Base-by-base conservation (phyloP, 2,797 vertebrate species). In the Gallinago nigripennis region DNA sequence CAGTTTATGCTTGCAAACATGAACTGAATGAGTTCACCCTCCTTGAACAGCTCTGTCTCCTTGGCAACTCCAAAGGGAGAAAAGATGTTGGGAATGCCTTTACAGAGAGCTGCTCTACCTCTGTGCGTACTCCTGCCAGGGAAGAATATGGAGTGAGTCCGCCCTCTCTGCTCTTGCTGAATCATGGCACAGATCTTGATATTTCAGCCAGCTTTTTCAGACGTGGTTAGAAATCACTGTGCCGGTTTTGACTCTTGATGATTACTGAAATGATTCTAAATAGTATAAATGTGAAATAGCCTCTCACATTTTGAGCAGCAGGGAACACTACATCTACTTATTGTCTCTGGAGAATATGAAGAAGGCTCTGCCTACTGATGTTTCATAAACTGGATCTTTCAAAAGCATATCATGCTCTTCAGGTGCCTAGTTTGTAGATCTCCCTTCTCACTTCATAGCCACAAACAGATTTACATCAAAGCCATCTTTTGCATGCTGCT, bases 41-140 rank as follows among this genome's bases (percentile, higher is more conserved):
- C 50, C 51, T 73, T 37, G 39, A 75, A 53, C 43, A 71, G 48
- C 61, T 88, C 54, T 1, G 2, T 90, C 63, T 91, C 88, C 80
- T 41, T 90, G 83, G 90, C 75, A 95, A 68, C 86, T 64, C 43
- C 14, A 48, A 58, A 48, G 30, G 51, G 46, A 88, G 70, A 63
- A 79, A 75, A 78, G 70, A 69, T 71, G n/a, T 39, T 76, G 53
- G 58, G 77, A 84, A 65, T 86, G 65, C 23, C 30, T 82, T 89
- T 77, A 16, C 17, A 82, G 65, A 56, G 43, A 71, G 45, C 41
- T 89, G 8, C 71, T 89, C 70, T 85, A 5, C 19, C 82, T 78
- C 37, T 91, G 46, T 1, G 0, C 0, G 0, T 33, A 11, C 33
- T 60, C 20, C 27, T 30, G 11, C 63, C 72, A 66, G n/a, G 5